Base-by-base conservation (phyloP, 2,797 vertebrate species). In the Oophaga sylvatica region DNA sequence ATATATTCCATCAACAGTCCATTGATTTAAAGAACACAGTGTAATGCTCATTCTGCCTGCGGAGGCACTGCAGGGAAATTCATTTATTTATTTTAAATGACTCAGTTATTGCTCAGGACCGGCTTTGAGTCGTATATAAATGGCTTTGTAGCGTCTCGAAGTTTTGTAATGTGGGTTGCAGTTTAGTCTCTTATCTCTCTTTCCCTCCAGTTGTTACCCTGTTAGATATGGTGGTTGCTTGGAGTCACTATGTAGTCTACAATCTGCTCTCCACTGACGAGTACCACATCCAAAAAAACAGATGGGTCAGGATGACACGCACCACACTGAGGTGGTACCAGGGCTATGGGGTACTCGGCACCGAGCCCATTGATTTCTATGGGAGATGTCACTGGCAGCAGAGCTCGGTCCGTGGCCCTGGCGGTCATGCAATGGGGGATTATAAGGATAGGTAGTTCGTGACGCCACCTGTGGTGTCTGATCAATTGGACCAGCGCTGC, bases 191-290 rank as follows among this genome's bases (percentile, higher is more conserved):
- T 41, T 75, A 77, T 77, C 48, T 56, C 75, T 7, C 22, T n/a
- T n/a, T 56, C 22, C 35, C 7, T 19, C 48, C 75, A 53, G 75
- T 77, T 56, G 75, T 76, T 53, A 26, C 41, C 2, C 31, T 35
- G 68, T 77, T 77, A 77, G 75, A 77, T 56, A 77, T 16, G 19
- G 78, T 41, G 48, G 31, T 48, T 79, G 48, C 1, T 19, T 45
- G 84, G 84, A 16, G 63, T 45, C 45, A 12, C 76, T 19, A 53
- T 80, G 48, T 22, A 41, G 63, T 86, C 77, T 86, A 41, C 67
- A 62, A 80, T 80, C 63, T 86, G 19, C 70, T 67, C 65, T 71
- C 15, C 77, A 59, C 35, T 41, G 53, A 80, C 85, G 80, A 60
- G 41, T 41, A 41, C 63, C n/a, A 29, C 63, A 68, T 86, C 63